Evolutionary conservation across 2,888 invertebrate species (phyloP), one percentile per base, ranked within the genome.

Genomic region (Agrotis ipsilon): DNA sequence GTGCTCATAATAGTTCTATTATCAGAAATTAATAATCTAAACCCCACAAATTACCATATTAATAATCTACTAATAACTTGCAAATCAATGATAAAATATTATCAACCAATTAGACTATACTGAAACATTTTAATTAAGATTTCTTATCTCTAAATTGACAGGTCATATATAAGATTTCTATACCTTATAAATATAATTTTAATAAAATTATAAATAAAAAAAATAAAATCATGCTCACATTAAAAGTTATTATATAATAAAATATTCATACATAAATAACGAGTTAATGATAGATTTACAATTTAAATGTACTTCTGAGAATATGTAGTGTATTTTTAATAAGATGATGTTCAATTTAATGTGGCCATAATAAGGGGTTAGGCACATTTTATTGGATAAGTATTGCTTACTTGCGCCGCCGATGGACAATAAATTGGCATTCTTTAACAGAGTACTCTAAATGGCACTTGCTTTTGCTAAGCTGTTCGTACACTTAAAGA

Each of bases 341-440:
- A 86, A 82, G 88, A 89, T 86, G 88, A 88, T 89, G 81, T 84
- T 79, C 81, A 85, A 85, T 88, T 89, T 93, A 91, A 93, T 89
- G 88, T 83, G 74, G 61, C 48, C 71, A 75, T 91, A 90, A 92
- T 93, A 87, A 90, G 87, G 86, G 91, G 87, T 90, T 85, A 79
- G 80, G 85, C 81, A 68, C 68, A 83, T 87, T 91, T 90, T 90
- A 91, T 92, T 88, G 82, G 87, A 85, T 89, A 88, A 87, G 86
- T 81, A 84, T 86, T 85, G 81, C 79, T 81, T 83, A 83, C 84
- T 82, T 86, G 85, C 84, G 76, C 81, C 81, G 82, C 85, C 84
- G 78, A 81, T 83, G 79, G 84, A 80, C 84, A 88, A 91, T 92
- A 92, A 91, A 90, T 85, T 87, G 81, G 79, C 80, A 78, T 81